phyloP scores from a whole-genome alignment of 1,140 invertebrate species.

The Ridgeia piscesae region DNA sequence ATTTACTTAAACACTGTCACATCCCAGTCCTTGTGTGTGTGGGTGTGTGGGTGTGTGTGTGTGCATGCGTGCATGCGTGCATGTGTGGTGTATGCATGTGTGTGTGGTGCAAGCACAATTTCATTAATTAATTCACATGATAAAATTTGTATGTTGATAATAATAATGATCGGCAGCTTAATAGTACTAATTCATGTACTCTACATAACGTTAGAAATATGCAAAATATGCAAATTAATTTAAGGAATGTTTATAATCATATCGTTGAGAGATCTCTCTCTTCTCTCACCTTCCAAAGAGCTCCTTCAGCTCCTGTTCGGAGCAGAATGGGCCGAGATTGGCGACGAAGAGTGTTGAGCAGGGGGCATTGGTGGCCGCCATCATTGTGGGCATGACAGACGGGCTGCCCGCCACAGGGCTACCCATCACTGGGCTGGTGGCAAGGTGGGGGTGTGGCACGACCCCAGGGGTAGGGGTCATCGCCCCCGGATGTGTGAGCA shows the following conservation, averaged over 20 bases:
- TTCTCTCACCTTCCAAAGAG: slow-evolving; percentile 90
- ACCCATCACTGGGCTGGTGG: slow-evolving; percentile 43
- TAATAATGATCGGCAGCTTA: too few relatives aligned
- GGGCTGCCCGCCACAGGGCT: background rate
- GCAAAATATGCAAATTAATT: slow-evolving; percentile 27
- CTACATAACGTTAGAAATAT: too few relatives aligned
- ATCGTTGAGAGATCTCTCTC: slow-evolving; percentile 62
- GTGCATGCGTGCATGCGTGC: too few relatives aligned
- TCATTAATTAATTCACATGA: too few relatives aligned
- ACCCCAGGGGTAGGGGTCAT: slow-evolving; percentile 46
- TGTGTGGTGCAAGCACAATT: too few relatives aligned
- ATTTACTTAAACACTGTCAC: too few relatives aligned
- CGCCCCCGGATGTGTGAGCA: slow-evolving; percentile 1
- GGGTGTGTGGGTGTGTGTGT: too few relatives aligned
- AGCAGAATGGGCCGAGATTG: slow-evolving; percentile 90
- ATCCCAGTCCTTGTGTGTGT: too few relatives aligned
- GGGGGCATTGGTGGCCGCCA: slow-evolving; percentile 67
- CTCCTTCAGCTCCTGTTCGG: slow-evolving; percentile 95
- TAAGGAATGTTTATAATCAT: background rate
- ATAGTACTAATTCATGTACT: too few relatives aligned
- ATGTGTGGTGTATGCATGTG: too few relatives aligned
- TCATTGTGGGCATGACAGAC: background rate
- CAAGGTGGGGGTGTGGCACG: slow-evolving; percentile 49
- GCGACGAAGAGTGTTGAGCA: slow-evolving; percentile 97
- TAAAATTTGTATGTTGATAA: too few relatives aligned